phyloP scores from a whole-genome alignment of 2,113 vertebrate genomes.

The Cynoglossus semilaevis region DNA sequence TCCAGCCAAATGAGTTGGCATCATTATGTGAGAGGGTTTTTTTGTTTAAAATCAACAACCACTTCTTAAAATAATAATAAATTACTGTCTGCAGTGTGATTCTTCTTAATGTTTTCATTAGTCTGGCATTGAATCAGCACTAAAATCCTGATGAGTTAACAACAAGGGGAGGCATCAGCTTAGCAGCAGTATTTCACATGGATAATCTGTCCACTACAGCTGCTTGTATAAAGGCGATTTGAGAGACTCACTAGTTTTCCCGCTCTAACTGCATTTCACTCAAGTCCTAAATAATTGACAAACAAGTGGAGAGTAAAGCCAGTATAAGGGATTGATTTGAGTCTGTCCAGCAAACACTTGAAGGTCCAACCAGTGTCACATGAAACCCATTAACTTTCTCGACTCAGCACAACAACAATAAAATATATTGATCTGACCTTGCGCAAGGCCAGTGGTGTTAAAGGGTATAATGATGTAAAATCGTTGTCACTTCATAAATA shows the following conservation, averaged over 20 bases:
- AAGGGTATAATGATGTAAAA: conserved; percentile 32
- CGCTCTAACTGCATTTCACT: conserved; percentile 11
- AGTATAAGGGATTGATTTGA: conserved; percentile 31
- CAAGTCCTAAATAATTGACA: conserved; percentile 32
- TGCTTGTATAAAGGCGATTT: conserved; percentile 15
- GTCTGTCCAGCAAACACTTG: conserved; percentile 37
- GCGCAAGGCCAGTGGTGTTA: conserved; percentile 31
- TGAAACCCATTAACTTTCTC: conserved; percentile 46
- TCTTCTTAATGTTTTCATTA: conserved; percentile 26
- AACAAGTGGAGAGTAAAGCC: conserved; percentile 26
- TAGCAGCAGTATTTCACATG: conserved; percentile 19
- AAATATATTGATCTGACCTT: conserved; percentile 54
- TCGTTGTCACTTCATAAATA: conserved; percentile 54
- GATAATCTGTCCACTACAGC: conserved; percentile 10
- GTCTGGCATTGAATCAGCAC: conserved; percentile 21
- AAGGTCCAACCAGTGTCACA: conserved; percentile 43
- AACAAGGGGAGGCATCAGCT: conserved; percentile 20
- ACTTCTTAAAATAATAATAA: conserved; percentile 34
- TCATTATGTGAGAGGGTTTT: not conserved
- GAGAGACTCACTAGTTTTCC: conserved; percentile 19
- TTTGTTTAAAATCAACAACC: conserved; percentile 32
- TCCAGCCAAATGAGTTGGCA: conserved; percentile 31
- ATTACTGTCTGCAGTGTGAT: conserved; percentile 17
- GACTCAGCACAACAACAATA: conserved; percentile 36
- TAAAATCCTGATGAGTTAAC: conserved; percentile 25